Base-by-base conservation (phyloP, 2,113 vertebrate species). In the Hydrolagus affinis region DNA sequence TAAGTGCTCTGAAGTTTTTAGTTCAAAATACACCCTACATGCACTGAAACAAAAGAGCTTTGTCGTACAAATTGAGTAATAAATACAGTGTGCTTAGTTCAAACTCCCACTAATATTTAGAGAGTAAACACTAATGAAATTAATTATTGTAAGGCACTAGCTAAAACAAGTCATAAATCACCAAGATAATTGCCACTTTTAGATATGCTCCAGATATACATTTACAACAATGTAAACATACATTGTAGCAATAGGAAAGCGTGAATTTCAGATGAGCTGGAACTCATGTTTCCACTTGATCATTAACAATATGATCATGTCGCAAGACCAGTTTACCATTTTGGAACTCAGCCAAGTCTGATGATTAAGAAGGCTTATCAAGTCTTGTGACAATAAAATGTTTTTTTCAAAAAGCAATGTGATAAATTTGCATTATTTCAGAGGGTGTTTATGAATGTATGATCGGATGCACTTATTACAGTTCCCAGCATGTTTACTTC, bases 221-320 rank as follows among this genome's bases (percentile, higher is more conserved):
- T 21, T 74, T 74, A 0, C 14, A 74, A 9, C 72, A 56, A 28
- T 30, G 15, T n/a, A 21, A 75, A 57, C 32, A 30, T 19, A 56
- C 17, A 11, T 30, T 14, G 11, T 12, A 15, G 71, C 21, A 21
- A 10, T 21, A 56, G 32, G 73, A 21, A n/a, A 75, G 73, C 21
- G 73, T 44, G 56, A 75, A 44, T 75, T 30, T 75, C 56, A 21
- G 8, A 56, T 44, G 7, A 11, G 25, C 32, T 75, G 3, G 17
- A 75, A 19, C 32, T 75, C 73, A 56, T 57, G 32, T 75, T 75
- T 56, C 32, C 30, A 56, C 15, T 75, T 0, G 32, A 75, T 75
- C 32, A 75, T 75, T 75, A 75, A 75, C 73, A 75, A 44, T 56
- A 21, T 10, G 32, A 75, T 75, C 56, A 75, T 15, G 32, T 75